Evolutionary conservation across 2,797 vertebrate genomes (phyloP).

Genomic region (Distichodus sexfasciatus): DNA sequence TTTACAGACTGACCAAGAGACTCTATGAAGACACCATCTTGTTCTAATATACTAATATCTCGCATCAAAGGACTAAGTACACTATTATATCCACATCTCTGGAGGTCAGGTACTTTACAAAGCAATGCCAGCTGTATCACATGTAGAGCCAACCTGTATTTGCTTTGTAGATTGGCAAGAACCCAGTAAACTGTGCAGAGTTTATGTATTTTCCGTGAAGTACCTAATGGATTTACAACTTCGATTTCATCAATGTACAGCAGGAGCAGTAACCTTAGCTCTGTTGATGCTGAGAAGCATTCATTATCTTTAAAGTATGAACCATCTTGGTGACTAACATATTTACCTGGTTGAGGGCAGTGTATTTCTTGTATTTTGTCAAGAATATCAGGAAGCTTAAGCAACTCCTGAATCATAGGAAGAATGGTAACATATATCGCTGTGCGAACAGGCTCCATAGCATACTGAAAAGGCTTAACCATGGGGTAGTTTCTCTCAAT

Average conservation of each 20-base stretch:
- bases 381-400: conserved; percentile 22
- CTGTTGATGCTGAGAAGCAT: conserved; percentile 10
- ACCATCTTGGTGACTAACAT: conserved; percentile 26
- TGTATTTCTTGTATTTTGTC: conserved; percentile 34
- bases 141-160: not conserved
- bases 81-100: conserved; percentile 21
- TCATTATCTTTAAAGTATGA: conserved; percentile 23
- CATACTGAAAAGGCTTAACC: conserved; percentile 18
- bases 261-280: conserved; percentile 17
- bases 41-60: conserved; percentile 15
- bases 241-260: conserved; percentile 16
- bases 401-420: conserved; percentile 26
- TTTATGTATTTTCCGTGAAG: not conserved
- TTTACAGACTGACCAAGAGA: conserved; percentile 26
- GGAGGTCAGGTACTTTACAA: not conserved
- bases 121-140: not conserved
- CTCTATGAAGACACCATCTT: conserved; percentile 32
- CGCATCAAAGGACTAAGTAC: conserved; percentile 17
- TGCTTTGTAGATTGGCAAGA: no score
- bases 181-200: no score
- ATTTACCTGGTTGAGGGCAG: not conserved
- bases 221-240: conserved; percentile 21
- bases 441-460: conserved; percentile 23
- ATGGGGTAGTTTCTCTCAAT: conserved; percentile 13
- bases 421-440: conserved; percentile 18